Evolutionary conservation across 2,888 invertebrate species (phyloP), one percentile per base, ranked within the genome.

Genomic region (Drosophila kokeensis): DNA sequence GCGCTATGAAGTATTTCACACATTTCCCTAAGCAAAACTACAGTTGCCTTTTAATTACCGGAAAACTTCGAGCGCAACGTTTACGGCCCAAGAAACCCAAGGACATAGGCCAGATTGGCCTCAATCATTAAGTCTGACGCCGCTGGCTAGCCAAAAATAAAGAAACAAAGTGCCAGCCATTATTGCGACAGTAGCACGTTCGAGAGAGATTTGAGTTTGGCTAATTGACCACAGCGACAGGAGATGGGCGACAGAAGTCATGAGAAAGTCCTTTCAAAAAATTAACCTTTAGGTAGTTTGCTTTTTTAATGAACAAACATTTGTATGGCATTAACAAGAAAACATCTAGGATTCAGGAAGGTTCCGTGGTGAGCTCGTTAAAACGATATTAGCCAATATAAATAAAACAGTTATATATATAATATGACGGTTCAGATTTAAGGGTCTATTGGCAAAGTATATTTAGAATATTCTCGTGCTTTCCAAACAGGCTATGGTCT

Each of bases 1-100:
- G 90, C 79, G 73, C 59, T 71, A 79, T 62, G 55, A 62, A 58
- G 50, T 64, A 68, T 82, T 88, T 89, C 79, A 82, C 88, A 82
- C 81, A 80, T 81, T 60, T 74, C 62, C 34, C 69, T 30, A 24
- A 15, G 57, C 24, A 38, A 36, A 71, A 69, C 50, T 27, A 5
- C 40, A 38, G 30, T 64, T 53, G 45, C 42, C 55, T 66, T 73
- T 74, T 76, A 85, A 85, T 84, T 87, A 81, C 81, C 73, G 85
- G 79, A 76, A 79, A 87, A 81, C 73, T 81, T 77, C 65, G 72
- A 63, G 58, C 52, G 30, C 74, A 79, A 75, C 82, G 84, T 78
- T 49, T 50, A 49, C 24, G 7, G 55, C 38, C 34, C 24, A 57
- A 62, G 48, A 69, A 74, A 34, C 55, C 62, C 78, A 82, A 82